Evolutionary conservation across 2,888 invertebrate genomes (phyloP).

Genomic region (Eristalis tenax): DNA sequence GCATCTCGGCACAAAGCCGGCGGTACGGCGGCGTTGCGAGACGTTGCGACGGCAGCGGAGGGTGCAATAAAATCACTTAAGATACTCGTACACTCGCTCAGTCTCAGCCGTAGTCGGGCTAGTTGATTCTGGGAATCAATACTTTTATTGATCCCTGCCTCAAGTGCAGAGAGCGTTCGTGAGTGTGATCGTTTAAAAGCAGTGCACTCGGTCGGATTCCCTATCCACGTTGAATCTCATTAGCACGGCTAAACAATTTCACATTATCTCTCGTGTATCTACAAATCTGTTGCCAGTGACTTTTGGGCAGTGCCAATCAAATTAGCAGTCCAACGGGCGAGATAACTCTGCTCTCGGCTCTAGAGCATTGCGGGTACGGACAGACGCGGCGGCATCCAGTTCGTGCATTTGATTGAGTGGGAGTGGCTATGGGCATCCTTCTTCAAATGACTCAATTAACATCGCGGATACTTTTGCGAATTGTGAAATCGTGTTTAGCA

Average conservation of each 20-base stretch:
- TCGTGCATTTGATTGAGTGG: constrained; percentile 50
- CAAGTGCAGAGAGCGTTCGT: not conserved
- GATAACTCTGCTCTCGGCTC: constrained; percentile 1
- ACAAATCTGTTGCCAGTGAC: constrained; percentile 47
- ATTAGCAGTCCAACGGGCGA: constrained; percentile 8
- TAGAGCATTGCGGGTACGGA: too few species aligned
- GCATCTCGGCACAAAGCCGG: not conserved
- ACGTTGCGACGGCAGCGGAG: constrained; percentile 11
- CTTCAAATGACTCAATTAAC: constrained; percentile 59
- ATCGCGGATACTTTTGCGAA: constrained; percentile 13
- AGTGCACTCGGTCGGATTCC: not conserved
- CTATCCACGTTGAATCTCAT: constrained; percentile 33
- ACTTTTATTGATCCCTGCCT: constrained; percentile 18
- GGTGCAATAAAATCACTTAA: constrained; percentile 55
- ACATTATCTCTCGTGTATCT: constrained; percentile 36
- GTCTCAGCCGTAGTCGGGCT: not conserved
- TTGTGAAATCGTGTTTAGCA: constrained; percentile 38
- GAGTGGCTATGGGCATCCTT: constrained; percentile 45
- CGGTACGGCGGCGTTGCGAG: not conserved
- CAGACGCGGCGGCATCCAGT: not conserved
- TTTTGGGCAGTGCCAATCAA: constrained; percentile 43
- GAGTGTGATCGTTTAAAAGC: constrained; percentile 12
- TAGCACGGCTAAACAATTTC: constrained; percentile 50
- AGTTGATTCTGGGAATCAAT: constrained; percentile 20
- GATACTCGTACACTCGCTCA: constrained; percentile 2